phyloP scores from a whole-genome alignment of 2,113 vertebrate species.

The Caranx ignobilis region DNA sequence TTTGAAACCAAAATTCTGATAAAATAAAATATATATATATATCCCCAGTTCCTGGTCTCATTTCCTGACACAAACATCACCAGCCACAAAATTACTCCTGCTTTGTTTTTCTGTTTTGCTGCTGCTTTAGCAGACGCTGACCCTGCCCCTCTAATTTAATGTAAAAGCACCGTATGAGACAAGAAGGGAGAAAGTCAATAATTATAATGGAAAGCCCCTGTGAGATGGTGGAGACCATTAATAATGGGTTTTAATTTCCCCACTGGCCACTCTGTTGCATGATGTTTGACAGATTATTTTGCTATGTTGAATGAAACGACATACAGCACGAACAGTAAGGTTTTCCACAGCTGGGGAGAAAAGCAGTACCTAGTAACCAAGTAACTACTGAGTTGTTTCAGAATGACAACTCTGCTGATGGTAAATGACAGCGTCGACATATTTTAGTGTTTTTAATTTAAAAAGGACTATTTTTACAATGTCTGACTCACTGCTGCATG shows the following conservation, averaged over 20 bases:
- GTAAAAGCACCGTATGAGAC: constrained; percentile 47
- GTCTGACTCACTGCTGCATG: constrained; percentile 1
- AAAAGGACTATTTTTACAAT: neutral
- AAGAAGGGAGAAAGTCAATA: constrained; percentile 66
- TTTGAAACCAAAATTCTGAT: neutral
- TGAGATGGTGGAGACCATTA: constrained; percentile 75
- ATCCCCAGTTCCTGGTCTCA: neutral
- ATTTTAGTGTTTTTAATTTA: constrained; percentile 8
- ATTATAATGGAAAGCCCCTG: constrained; percentile 79
- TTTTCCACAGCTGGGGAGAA: constrained; percentile 5
- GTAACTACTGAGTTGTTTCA: constrained; percentile 10
- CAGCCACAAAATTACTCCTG: constrained; percentile 19
- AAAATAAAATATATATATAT: constrained; percentile 18
- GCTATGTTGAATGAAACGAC: constrained; percentile 20
- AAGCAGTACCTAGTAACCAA: neutral
- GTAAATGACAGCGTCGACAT: constrained; percentile 22
- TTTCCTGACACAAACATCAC: neutral
- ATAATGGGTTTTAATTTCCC: constrained; percentile 77
- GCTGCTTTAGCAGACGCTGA: constrained; percentile 48
- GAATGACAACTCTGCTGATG: constrained; percentile 5
- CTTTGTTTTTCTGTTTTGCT: constrained; percentile 21
- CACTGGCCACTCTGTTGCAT: constrained; percentile 45
- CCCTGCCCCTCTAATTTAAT: constrained; percentile 45
- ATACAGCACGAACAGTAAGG: constrained; percentile 5
- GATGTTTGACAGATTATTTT: constrained; percentile 69